Evolutionary conservation across 2,888 invertebrate species (phyloP).

Genomic region (Melanostoma mellinum): DNA sequence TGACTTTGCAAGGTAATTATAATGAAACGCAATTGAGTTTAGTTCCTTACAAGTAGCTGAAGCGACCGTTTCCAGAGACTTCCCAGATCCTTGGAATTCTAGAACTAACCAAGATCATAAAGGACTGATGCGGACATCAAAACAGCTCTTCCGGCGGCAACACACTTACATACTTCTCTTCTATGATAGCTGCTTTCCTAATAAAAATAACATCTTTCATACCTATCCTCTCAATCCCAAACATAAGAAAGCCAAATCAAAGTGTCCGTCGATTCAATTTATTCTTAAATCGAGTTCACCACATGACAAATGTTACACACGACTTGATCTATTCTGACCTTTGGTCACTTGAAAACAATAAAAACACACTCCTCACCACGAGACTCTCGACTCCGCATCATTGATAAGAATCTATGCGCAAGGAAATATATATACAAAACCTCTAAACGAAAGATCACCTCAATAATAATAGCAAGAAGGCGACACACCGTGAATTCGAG

Average conservation of each 20-base stretch:
- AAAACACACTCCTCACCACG: constrained; percentile 52
- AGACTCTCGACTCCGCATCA: constrained; percentile 14
- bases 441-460: constrained; percentile 47
- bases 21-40: too few relatives aligned
- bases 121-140: too few relatives aligned
- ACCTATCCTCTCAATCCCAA: neutral
- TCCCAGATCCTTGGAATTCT: too few relatives aligned
- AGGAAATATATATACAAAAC: constrained; percentile 21
- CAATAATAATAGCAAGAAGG: constrained; percentile 25
- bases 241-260: constrained; percentile 29
- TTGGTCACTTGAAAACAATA: constrained; percentile 61
- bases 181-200: neutral
- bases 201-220: neutral
- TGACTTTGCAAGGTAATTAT: too few relatives aligned
- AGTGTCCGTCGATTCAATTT: constrained; percentile 30
- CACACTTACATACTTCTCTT: too few relatives aligned
- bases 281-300: constrained; percentile 62
- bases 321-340: constrained; percentile 58
- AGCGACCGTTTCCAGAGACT: too few relatives aligned
- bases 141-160: too few relatives aligned
- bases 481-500: constrained; percentile 61
- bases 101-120: too few relatives aligned
- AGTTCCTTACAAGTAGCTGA: too few relatives aligned
- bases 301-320: constrained; percentile 68
- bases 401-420: constrained; percentile 54